Conservation (phyloP, 92 coral and sea anemone genomes). For the Palythoa caribaeorum region DNA sequence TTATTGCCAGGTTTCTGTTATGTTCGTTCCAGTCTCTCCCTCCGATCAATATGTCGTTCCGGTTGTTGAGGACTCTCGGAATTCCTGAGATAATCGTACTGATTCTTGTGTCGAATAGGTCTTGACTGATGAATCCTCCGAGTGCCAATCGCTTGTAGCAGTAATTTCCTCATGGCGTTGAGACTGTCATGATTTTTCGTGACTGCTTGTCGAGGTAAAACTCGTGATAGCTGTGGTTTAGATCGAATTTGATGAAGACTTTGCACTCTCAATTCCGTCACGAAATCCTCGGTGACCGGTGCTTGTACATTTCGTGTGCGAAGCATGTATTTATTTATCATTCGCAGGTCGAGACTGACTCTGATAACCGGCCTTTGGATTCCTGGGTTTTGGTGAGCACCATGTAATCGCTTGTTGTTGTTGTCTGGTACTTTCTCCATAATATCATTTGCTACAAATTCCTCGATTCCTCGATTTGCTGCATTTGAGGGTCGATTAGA, state of each 20-base stretch:
- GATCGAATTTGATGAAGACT: constrained; percentile 52
- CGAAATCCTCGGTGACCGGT: constrained; percentile 63
- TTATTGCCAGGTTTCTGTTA: constrained; percentile 43
- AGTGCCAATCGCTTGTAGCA: constrained; percentile 60
- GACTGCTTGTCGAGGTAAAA: constrained; percentile 48
- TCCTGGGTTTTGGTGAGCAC: constrained; percentile 73
- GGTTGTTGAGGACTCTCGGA: constrained; percentile 65
- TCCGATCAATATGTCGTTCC: constrained; percentile 68
- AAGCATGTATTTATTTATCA: constrained; percentile 66
- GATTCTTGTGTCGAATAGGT: constrained; percentile 50
- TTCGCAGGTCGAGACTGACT: constrained; percentile 67
- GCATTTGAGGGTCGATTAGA: too few species aligned
- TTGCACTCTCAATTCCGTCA: constrained; percentile 48
- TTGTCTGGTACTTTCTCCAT: constrained; percentile 66
- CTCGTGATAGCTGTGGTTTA: constrained; percentile 54
- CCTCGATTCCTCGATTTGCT: too few species aligned
- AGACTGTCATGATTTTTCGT: constrained; percentile 56
- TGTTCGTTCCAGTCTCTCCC: constrained; percentile 60
- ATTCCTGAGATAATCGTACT: constrained; percentile 60
- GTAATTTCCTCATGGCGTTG: constrained; percentile 68
- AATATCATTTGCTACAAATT: constrained; percentile 36
- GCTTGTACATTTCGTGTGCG: constrained; percentile 67
- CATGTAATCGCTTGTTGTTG: constrained; percentile 59
- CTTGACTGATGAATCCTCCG: constrained; percentile 56
- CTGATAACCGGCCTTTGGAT: constrained; percentile 72